These are phyloP conservation scores for Leucoraja erinaceus DNA, from an alignment of 2,113 vertebrate genomes.

Conservation along the genomic window DNA sequence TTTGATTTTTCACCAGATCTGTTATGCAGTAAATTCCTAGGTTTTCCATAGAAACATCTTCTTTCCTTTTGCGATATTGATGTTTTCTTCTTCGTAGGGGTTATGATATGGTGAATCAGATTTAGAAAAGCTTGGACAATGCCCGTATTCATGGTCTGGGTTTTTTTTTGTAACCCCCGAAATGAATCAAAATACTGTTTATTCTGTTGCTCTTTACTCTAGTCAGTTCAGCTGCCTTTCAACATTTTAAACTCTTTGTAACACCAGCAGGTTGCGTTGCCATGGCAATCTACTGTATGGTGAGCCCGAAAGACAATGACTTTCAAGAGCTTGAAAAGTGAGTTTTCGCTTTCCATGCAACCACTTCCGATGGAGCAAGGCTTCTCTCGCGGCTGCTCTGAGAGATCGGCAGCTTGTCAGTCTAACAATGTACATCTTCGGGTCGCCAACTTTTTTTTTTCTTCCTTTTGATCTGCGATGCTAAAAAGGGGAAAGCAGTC, in stretches of 20 bases:
- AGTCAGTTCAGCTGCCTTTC: constrained; percentile 77
- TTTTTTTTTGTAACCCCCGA: constrained; percentile 60
- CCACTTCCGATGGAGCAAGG: constrained; percentile 76
- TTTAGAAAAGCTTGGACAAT: constrained; percentile 85
- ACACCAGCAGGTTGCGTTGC: constrained; percentile 84
- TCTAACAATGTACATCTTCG: constrained; percentile 77
- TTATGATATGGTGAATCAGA: constrained; percentile 99
- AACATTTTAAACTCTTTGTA: constrained; percentile 74
- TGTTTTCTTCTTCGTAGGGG: constrained; percentile 98
- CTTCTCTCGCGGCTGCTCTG: constrained; percentile 54
- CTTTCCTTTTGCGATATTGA: constrained; percentile 94
- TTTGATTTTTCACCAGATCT: constrained; percentile 80
- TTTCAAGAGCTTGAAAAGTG: constrained; percentile 57
- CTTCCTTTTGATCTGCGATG: constrained; percentile 81
- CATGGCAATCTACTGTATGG: constrained; percentile 69
- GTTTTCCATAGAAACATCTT: constrained; percentile 98
- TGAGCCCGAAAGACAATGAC: constrained; percentile 66
- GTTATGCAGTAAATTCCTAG: constrained; percentile 90
- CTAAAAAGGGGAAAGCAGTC: constrained; percentile 53
- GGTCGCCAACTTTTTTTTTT: constrained; percentile 61
- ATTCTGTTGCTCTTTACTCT: constrained; percentile 73
- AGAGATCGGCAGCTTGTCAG: constrained; percentile 72
- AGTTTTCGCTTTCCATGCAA: constrained; percentile 63
- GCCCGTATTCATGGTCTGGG: constrained; percentile 75
- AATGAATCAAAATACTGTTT: constrained; percentile 89